Evolutionary conservation across 2,113 vertebrate species (phyloP).

Genomic region (Irena cyanogastra): DNA sequence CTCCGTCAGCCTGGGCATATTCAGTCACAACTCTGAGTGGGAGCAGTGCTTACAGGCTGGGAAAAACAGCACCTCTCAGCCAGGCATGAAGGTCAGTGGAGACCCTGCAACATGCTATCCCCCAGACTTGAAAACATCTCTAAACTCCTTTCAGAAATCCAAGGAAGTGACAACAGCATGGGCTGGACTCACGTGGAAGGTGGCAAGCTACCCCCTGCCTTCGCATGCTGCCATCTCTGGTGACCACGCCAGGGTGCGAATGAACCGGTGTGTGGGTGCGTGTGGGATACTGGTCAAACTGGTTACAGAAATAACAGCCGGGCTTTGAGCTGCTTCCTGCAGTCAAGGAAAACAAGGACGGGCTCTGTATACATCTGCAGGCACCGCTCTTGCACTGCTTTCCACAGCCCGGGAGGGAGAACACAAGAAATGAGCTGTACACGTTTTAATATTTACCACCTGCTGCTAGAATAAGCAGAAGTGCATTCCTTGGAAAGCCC

Average conservation of each 20-base stretch:
- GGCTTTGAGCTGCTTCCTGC: background rate
- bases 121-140: background rate
- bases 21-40: rapidly evolving
- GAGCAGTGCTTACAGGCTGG: rapidly evolving
- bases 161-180: rapidly evolving
- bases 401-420: background rate
- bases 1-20: background rate
- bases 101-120: rapidly evolving
- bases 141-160: background rate
- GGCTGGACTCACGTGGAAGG: background rate
- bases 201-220: background rate
- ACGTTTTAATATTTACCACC: background rate
- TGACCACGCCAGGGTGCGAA: rapidly evolving
- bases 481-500: conserved; percentile 6
- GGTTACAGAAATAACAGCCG: background rate
- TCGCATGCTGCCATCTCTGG: background rate
- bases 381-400: background rate
- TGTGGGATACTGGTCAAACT: background rate
- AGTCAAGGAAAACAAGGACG: background rate
- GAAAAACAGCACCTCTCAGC: background rate
- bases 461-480: background rate
- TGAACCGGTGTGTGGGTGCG: rapidly evolving
- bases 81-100: rapidly evolving
- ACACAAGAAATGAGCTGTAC: background rate
- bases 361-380: background rate